Base-by-base conservation (phyloP, 92 coral and sea anemone species). In the Porites lobata region DNA sequence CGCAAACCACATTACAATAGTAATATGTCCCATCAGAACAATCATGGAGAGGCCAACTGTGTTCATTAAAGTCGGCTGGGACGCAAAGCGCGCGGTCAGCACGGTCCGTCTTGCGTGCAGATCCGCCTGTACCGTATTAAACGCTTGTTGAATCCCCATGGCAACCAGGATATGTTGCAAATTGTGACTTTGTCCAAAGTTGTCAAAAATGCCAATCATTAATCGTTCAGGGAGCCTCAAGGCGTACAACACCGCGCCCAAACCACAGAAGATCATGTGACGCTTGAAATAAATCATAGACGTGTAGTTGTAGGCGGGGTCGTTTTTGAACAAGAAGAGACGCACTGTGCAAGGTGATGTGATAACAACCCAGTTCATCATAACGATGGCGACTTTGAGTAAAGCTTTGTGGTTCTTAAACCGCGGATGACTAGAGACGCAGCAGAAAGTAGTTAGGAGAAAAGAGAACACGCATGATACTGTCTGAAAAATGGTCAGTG, bases 111-210 rank as follows among this genome's bases (percentile, higher is more conserved):
- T 79, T 26, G 83, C 80, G 67, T 86, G 79, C 90, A 95, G 93
- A 70, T 98, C 99, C 78, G 87, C 56, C 65, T 81, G 79, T 22
- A 94, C 93, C 1, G 98, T 91, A 14, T 89, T 82, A 70, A 95
- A 97, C 76, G 90, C 98, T 63, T 95, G 98, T 6, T 92, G 90
- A 47, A 96, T 90, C 1, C 99, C 99, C 78, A 98, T 70, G 17
- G 99, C 98, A 64, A 96, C 92, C 50, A 98, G 85, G 29, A 98
- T 92, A 72, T 98, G 99, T 67, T 94, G 87, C 61, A 98, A 88
- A 84, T 98, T 98, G 80, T 95, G 99, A 57, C 99, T 98, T 52
- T 98, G 96, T 9, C 99, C 98, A 58, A 94, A 70, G 65, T 89
- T 88, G 76, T 98, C 98, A 72, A 98, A 98, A 15, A 88, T 86